Conservation (phyloP, 37 sponge, comb jelly and placozoan species). For the Diacarnus erythraeanus region DNA sequence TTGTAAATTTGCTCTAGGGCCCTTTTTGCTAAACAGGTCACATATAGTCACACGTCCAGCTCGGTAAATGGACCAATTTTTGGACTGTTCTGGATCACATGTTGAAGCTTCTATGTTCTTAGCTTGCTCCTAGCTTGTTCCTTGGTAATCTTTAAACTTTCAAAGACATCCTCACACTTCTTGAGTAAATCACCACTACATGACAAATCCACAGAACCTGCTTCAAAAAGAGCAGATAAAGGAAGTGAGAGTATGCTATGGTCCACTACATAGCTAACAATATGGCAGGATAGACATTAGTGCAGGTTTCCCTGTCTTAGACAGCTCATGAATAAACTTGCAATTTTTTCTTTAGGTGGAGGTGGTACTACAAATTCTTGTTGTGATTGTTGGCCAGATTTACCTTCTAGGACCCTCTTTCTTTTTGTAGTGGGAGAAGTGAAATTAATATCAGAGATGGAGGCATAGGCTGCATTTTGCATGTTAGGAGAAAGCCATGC, state of each 20-base stretch:
- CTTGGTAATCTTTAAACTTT: background rate
- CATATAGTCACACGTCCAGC: background rate
- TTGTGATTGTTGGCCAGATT: background rate
- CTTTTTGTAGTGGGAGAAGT: background rate
- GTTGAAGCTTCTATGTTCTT: background rate
- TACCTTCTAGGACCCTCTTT: background rate
- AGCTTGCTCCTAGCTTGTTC: too few species aligned
- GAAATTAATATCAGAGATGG: background rate
- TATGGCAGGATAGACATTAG: background rate
- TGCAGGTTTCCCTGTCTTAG: slow-evolving; percentile 1
- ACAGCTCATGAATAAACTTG: background rate
- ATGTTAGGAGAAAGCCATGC: slow-evolving; percentile 26
- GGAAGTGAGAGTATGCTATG: background rate
- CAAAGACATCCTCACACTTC: background rate
- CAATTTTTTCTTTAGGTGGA: background rate
- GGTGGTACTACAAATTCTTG: background rate
- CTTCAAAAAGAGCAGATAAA: background rate
- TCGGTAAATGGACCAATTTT: background rate
- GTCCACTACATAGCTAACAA: background rate
- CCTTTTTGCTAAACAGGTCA: too few species aligned
- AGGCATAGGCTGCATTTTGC: background rate
- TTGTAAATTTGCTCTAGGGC: too few species aligned
- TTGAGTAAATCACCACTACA: background rate
- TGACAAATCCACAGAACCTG: background rate
- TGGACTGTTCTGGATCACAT: background rate